These are phyloP conservation scores for Leptobrachium leishanense DNA, from an alignment of 2,113 vertebrate genomes.

Conservation along the genomic window DNA sequence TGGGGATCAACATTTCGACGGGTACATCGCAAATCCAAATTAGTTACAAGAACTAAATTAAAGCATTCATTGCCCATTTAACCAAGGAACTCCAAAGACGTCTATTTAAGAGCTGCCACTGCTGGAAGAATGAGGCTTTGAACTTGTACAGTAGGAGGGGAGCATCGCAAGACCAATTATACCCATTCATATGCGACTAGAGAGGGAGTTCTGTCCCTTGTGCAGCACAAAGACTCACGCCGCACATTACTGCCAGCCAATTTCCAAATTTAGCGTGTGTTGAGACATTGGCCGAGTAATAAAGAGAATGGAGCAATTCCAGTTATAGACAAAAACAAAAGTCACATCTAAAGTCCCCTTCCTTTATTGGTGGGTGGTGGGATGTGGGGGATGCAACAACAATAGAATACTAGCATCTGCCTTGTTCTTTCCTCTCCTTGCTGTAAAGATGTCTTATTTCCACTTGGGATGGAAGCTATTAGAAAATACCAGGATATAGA, in stretches of 20 bases:
- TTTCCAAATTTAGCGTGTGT: slow-evolving; percentile 27
- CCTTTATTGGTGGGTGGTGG: background rate
- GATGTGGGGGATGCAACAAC: background rate
- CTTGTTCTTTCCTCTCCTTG: slow-evolving; percentile 20
- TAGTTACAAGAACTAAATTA: slow-evolving; percentile 3
- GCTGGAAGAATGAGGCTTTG: slow-evolving; percentile 17
- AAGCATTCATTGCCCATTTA: slow-evolving; percentile 1
- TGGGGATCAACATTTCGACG: background rate
- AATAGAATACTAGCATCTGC: slow-evolving; percentile 38
- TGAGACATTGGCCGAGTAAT: slow-evolving; percentile 12
- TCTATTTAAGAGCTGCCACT: slow-evolving; percentile 3
- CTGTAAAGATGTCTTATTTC: slow-evolving; percentile 35
- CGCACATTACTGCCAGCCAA: slow-evolving; percentile 24
- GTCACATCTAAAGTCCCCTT: slow-evolving; percentile 30
- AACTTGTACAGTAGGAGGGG: slow-evolving; percentile 31
- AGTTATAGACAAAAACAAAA: slow-evolving; percentile 17
- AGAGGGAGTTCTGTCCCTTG: slow-evolving; percentile 17
- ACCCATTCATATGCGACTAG: slow-evolving; percentile 26
- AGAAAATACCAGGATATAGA: slow-evolving; percentile 38
- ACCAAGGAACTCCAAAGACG: slow-evolving; percentile 1
- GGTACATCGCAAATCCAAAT: slow-evolving; percentile 7
- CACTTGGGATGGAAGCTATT: slow-evolving; percentile 43
- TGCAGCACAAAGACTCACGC: slow-evolving; percentile 14
- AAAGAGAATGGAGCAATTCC: background rate
- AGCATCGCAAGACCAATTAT: slow-evolving; percentile 38